Conservation (phyloP, 2,113 vertebrate species). For the Marmota flaviventris region DNA sequence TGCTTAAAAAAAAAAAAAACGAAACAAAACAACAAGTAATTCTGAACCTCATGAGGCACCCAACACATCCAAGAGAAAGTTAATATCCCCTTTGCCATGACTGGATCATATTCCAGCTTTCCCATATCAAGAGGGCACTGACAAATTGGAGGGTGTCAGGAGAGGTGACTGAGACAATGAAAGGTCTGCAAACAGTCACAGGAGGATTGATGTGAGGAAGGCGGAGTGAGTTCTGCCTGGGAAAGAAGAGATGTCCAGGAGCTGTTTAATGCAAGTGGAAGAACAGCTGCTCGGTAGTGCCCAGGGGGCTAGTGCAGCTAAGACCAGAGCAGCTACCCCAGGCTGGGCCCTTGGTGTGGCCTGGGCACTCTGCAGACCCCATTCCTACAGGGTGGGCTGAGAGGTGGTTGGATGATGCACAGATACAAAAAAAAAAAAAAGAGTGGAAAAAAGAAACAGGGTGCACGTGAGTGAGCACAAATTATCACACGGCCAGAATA, state of each 20-base stretch:
- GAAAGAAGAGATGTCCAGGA: neutral
- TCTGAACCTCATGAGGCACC: neutral
- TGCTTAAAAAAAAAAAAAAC: neutral
- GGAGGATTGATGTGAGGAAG: neutral
- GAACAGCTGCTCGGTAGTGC: neutral
- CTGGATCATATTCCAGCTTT: neutral
- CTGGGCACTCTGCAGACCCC: neutral
- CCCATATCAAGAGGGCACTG: neutral
- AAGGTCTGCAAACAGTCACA: neutral
- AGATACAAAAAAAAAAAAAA: neutral
- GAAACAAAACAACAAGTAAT: neutral
- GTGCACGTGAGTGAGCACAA: fast-evolving
- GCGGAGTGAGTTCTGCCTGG: neutral
- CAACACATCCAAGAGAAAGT: neutral
- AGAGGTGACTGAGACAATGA: neutral
- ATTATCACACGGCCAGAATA: neutral
- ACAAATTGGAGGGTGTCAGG: neutral
- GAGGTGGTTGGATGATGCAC: neutral
- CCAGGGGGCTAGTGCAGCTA: neutral
- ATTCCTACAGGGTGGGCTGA: neutral
- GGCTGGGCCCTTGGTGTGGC: neutral
- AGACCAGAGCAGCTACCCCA: neutral
- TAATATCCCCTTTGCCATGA: neutral
- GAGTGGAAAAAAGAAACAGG: neutral
- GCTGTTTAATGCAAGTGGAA: neutral